These are phyloP conservation scores for Holocentrus rufus DNA, from an alignment of 2,797 vertebrate species.

Conservation along the genomic window DNA sequence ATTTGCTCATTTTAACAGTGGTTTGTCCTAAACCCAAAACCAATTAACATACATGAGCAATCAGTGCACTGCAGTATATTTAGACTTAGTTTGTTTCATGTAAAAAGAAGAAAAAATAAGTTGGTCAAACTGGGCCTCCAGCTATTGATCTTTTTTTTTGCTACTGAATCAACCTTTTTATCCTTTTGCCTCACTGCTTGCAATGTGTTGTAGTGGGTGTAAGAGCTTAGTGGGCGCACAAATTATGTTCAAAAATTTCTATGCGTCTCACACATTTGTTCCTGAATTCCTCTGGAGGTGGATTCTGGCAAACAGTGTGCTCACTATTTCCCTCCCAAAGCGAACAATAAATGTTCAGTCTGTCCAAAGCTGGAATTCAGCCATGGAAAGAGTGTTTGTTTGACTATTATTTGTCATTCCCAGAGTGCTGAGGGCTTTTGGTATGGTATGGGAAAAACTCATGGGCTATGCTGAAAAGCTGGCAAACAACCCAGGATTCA, in stretches of 20 bases:
- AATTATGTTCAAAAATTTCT: not conserved
- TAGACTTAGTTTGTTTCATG: not conserved
- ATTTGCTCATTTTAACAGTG: no score
- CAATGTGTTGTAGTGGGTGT: conserved; percentile 16
- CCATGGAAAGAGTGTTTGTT: conserved; percentile 18
- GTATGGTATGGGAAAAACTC: conserved; percentile 12
- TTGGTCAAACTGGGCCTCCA: not conserved
- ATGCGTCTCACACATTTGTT: conserved; percentile 39
- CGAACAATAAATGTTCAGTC: conserved; percentile 8
- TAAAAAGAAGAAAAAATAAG: not conserved
- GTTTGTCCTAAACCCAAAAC: no score
- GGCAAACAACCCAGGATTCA: no score
- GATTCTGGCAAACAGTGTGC: conserved; percentile 31
- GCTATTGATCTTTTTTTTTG: not conserved
- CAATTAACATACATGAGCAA: no score
- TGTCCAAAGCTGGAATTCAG: conserved; percentile 28
- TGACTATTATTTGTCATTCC: conserved; percentile 28
- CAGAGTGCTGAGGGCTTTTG: conserved; percentile 26
- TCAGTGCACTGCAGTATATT: no score
- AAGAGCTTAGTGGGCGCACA: conserved; percentile 15
- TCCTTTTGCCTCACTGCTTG: not conserved
- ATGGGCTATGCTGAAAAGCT: not conserved
- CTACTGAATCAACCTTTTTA: not conserved
- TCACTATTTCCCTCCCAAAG: conserved; percentile 35
- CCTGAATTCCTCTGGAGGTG: conserved; percentile 48